Conservation (phyloP, 2,888 invertebrate genomes). For the Blera fallax region DNA sequence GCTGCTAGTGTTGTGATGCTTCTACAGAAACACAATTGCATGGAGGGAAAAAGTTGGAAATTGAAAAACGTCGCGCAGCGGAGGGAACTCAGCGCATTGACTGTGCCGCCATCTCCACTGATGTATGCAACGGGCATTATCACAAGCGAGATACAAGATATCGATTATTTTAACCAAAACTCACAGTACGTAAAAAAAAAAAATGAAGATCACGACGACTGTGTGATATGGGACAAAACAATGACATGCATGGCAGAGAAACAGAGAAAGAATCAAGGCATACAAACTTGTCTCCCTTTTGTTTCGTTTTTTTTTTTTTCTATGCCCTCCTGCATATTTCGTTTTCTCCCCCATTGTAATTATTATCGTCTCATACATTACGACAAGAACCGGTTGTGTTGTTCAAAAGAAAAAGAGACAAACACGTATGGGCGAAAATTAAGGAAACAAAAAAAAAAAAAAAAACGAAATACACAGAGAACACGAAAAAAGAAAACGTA, state of each 20-base stretch:
- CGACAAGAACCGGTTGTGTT: slow-evolving; percentile 57
- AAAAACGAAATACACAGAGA: slow-evolving; percentile 32
- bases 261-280: slow-evolving; percentile 49
- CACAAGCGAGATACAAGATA: slow-evolving; percentile 53
- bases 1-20: slow-evolving; percentile 3
- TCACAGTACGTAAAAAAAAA: slow-evolving; percentile 15
- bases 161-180: slow-evolving; percentile 59
- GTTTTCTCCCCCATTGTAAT: slow-evolving; percentile 46
- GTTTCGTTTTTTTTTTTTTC: neutral
- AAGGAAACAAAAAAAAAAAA: slow-evolving; percentile 54
- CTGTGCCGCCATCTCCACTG: slow-evolving; percentile 44
- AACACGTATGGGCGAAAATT: slow-evolving; percentile 17
- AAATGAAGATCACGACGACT: slow-evolving; percentile 62
- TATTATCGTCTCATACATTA: slow-evolving; percentile 10
- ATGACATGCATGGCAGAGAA: slow-evolving; percentile 54
- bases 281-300: slow-evolving; percentile 41
- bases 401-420: slow-evolving; percentile 33
- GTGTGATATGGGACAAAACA: slow-evolving; percentile 27
- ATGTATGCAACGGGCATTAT: neutral
- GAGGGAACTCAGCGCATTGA: slow-evolving; percentile 37
- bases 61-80: slow-evolving; percentile 39
- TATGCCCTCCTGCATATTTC: slow-evolving; percentile 31
- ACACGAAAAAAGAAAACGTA: slow-evolving; percentile 38
- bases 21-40: slow-evolving; percentile 7
- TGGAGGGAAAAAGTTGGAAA: slow-evolving; percentile 31